Conservation (phyloP, 2,888 invertebrate genomes). For the Flabesymbios commensalis region DNA sequence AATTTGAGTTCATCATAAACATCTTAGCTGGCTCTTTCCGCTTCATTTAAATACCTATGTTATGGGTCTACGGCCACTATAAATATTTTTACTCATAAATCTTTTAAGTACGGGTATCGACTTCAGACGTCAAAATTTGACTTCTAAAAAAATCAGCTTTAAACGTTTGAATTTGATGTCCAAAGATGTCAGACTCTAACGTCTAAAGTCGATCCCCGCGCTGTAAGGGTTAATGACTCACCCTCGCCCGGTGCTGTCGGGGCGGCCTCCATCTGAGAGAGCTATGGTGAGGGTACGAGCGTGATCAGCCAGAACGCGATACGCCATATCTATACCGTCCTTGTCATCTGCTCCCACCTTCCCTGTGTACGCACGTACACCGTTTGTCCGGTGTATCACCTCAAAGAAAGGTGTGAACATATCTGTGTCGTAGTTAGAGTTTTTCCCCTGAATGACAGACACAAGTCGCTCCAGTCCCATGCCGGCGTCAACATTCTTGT, state of each 20-base stretch:
- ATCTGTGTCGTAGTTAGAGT: conserved; percentile 99
- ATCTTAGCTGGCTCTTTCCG: no score
- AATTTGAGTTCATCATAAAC: no score
- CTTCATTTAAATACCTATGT: no score
- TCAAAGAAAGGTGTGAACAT: conserved; percentile 91
- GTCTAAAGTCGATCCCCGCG: no score
- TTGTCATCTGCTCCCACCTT: conserved; percentile 86
- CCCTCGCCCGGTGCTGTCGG: conserved; percentile 96
- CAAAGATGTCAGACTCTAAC: no score
- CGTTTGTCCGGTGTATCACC: conserved; percentile 86
- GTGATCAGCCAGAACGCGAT: conserved; percentile 97
- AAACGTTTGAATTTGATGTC: no score
- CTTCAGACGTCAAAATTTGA: no score
- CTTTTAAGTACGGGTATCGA: no score
- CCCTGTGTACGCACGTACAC: conserved; percentile 82
- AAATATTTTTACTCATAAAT: no score
- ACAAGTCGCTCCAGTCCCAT: conserved; percentile 95
- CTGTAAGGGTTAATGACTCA: no score
- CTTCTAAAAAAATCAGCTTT: no score
- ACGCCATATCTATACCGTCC: conserved; percentile 98
- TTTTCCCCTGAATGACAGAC: conserved; percentile 89
- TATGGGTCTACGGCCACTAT: no score
- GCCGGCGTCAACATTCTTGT: conserved; percentile 98
- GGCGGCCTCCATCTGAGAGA: conserved; percentile 93
- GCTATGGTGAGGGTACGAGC: conserved; percentile 95